These are phyloP conservation scores for Amblyopsis hoosieri DNA, from an alignment of 2,797 vertebrate species.

Conservation along the genomic window DNA sequence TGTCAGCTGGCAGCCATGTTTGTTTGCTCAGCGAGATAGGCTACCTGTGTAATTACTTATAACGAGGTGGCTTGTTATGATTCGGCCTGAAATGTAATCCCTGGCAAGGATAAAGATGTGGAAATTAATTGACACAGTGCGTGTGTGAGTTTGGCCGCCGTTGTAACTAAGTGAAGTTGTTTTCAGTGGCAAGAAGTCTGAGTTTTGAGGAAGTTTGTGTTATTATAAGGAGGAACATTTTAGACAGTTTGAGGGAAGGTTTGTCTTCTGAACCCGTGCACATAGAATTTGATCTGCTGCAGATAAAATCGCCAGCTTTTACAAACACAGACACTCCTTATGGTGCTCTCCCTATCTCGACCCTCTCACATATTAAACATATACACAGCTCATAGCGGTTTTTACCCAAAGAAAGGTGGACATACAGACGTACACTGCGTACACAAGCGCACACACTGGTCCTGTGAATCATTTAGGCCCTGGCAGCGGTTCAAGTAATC, in stretches of 20 bases:
- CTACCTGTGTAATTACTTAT: constrained; percentile 79
- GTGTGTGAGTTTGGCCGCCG: constrained; percentile 31
- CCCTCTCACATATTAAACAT: constrained; percentile 3
- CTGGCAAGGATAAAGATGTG: constrained; percentile 54
- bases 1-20: constrained; percentile 76
- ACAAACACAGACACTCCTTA: not conserved
- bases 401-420: constrained; percentile 6
- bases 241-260: constrained; percentile 3
- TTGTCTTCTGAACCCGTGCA: constrained; percentile 8
- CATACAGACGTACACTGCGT: constrained; percentile 16
- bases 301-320: not conserved
- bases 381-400: not conserved
- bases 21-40: constrained; percentile 73
- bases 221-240: constrained; percentile 16
- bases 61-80: constrained; percentile 82
- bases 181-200: not conserved
- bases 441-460: constrained; percentile 34
- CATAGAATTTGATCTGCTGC: constrained; percentile 14
- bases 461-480: constrained; percentile 69
- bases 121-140: constrained; percentile 19
- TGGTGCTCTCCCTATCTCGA: not conserved
- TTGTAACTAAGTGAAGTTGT: constrained; percentile 16
- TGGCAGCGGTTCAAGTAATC: constrained; percentile 71
- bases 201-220: constrained; percentile 18
- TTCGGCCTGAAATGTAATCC: constrained; percentile 75